Percentiles rank a stretch among this genome's conserved stretches.
These are phyloP conservation scores for Natator depressus DNA, from an alignment of 2,113 vertebrate species.

Conservation along the genomic window DNA sequence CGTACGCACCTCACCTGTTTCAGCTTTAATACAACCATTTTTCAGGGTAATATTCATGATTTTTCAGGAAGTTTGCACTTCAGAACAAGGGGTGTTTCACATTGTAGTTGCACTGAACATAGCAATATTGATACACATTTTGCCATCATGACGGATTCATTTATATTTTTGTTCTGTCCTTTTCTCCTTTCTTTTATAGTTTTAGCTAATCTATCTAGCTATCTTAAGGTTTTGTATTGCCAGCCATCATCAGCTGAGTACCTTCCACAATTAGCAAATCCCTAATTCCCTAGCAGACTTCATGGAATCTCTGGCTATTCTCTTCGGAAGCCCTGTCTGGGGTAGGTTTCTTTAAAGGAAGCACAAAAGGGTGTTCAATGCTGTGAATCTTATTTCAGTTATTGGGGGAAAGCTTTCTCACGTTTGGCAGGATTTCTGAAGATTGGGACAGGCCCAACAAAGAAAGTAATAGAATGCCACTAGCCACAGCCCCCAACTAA, in stretches of 20 bases:
- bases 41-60: neutral
- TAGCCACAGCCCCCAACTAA: no score
- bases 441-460: no score
- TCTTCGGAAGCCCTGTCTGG: neutral
- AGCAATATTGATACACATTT: neutral
- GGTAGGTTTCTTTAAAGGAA: neutral
- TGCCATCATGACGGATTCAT: neutral
- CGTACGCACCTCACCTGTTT: neutral
- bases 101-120: neutral
- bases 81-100: slow-evolving; percentile 6
- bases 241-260: neutral
- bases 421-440: neutral
- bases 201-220: neutral
- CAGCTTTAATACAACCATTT: neutral
- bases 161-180: neutral
- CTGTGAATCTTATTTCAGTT: neutral
- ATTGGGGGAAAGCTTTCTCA: neutral
- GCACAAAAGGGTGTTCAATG: neutral
- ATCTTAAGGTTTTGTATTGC: fast-evolving
- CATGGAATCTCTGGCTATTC: neutral
- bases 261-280: neutral
- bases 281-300: neutral
- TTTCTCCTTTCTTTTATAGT: fast-evolving
- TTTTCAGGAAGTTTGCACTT: neutral
- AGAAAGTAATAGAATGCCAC: no score